phyloP scores from a whole-genome alignment of 2,797 vertebrate species.

The Avahi laniger region DNA sequence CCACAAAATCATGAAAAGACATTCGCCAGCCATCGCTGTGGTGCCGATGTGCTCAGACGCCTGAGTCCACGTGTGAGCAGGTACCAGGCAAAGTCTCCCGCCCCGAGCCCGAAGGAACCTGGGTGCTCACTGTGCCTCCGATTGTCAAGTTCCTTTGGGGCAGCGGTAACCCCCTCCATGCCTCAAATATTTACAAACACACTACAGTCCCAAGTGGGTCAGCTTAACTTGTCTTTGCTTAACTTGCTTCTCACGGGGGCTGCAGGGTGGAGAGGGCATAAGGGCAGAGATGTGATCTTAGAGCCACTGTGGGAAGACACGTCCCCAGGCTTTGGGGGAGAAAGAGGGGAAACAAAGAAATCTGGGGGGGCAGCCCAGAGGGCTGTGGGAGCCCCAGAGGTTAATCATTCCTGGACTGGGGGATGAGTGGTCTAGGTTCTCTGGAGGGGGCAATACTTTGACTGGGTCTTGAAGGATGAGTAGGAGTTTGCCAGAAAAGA shows the following conservation, averaged over 20 bases:
- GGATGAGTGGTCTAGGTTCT: neutral
- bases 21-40: accelerated
- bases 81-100: neutral
- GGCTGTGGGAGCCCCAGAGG: neutral
- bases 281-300: neutral
- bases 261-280: neutral
- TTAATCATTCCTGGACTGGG: neutral
- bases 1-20: neutral
- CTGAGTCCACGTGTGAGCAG: too few species aligned
- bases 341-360: neutral
- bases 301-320: neutral
- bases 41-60: neutral
- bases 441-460: neutral
- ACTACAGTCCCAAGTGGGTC: neutral
- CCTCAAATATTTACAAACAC: neutral
- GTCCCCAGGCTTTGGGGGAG: neutral
- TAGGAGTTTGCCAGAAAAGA: neutral
- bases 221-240: neutral
- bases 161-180: too few species aligned
- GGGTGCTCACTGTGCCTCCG: neutral
- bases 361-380: neutral
- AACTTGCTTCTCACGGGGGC: neutral
- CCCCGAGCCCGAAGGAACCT: too few species aligned
- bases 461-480: neutral
- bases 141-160: neutral